Base-by-base conservation (phyloP, 1,140 invertebrate genomes). In the Drosophila parvula region DNA sequence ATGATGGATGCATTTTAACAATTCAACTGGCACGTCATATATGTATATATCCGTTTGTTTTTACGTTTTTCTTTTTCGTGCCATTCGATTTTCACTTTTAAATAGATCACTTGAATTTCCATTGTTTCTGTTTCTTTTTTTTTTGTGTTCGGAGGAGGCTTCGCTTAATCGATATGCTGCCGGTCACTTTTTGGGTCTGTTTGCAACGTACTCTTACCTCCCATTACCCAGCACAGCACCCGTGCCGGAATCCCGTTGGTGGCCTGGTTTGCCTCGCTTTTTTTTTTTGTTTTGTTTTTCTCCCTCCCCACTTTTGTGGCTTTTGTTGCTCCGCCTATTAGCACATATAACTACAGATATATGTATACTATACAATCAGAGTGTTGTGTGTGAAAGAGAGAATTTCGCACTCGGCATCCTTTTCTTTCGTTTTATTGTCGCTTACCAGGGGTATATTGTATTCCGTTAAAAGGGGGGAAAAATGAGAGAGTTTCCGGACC, bases 281-380 rank as follows among this genome's bases (percentile, higher is more conserved):
- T n/a, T n/a, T n/a, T n/a, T n/a, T n/a, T n/a, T n/a, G n/a, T n/a
- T n/a, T n/a, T n/a, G n/a, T n/a, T n/a, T 60, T n/a, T 44, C 34
- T 51, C 34, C 40, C 5, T 30, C 16, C 22, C 44, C 44, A 36
- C 32, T 44, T 44, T 53, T 78, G 71, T 47, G 79, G 71, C 68
- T 68, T 88, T 88, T 83, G 81, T 88, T 89, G 84, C 83, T 89
- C 83, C 83, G 83, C 83, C 83, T 88, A 88, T 88, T 88, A 86
- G 77, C 79, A 79, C 79, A 70, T 63, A 40, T 64, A 55, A n/a
- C 27, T 22, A 48, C 56, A 36, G 30, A 64, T 36, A 27, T 64
- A 45, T 22, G 3, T 3, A n/a, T 3, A 55, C 18, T 41, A 40
- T 30, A 18, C 27, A 45, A 38, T 22, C 4, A 28, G 22, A 14